phyloP scores from a whole-genome alignment of 2,888 invertebrate species.

The Epsilonema sp. region DNA sequence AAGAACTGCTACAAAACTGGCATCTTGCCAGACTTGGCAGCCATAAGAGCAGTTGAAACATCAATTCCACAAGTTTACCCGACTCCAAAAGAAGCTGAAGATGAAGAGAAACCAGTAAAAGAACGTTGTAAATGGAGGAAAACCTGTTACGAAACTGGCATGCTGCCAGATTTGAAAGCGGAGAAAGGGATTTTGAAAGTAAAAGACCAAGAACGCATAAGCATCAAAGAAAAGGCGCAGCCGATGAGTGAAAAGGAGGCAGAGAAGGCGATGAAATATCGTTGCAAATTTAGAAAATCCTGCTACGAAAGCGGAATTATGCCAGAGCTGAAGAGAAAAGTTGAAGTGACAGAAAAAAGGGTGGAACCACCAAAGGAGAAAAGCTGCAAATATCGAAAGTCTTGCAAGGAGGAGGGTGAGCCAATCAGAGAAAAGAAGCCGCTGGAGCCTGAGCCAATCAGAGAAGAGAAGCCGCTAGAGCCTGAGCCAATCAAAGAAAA shows the following conservation, averaged over 20 bases:
- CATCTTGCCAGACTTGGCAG: neutral
- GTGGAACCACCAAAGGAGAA: no score
- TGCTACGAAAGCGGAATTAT: slow-evolving; percentile 19
- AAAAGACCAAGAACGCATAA: neutral
- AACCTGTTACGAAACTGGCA: slow-evolving; percentile 10
- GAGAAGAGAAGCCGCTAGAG: no score
- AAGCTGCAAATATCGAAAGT: no score
- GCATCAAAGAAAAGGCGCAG: neutral
- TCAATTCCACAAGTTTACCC: neutral
- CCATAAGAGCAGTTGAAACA: neutral
- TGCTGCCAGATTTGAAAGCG: slow-evolving; percentile 14
- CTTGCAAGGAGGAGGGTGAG: no score
- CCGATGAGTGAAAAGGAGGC: neutral
- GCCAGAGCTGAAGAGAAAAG: slow-evolving; percentile 11
- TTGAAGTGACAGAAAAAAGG: no score
- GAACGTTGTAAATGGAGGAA: neutral
- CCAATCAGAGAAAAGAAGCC: no score
- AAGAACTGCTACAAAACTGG: slow-evolving; percentile 29
- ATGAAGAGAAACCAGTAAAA: neutral
- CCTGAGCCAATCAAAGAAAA: no score
- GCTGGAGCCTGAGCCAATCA: no score
- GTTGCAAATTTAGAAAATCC: slow-evolving; percentile 19
- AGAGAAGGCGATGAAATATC: slow-evolving; percentile 7
- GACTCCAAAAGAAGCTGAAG: neutral
- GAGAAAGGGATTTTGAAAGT: no score